phyloP scores from a whole-genome alignment of 2,113 vertebrate genomes.

The Phaethon lepturus region DNA sequence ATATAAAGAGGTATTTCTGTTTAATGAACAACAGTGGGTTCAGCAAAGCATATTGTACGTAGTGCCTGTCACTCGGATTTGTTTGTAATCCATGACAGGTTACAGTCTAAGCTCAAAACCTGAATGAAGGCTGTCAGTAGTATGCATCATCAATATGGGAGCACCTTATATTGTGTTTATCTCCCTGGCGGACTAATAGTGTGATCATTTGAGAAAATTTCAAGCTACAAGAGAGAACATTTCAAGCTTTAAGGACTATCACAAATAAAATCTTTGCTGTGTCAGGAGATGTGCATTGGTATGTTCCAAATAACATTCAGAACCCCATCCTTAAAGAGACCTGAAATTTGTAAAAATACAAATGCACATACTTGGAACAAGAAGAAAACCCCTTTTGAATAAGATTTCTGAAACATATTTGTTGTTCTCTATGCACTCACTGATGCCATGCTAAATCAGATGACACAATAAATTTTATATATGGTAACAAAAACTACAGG shows the following conservation, averaged over 20 bases:
- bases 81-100: not conserved
- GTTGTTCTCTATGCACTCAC: not conserved
- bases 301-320: not conserved
- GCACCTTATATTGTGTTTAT: not conserved
- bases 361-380: not conserved
- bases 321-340: not conserved
- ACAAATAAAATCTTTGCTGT: not conserved
- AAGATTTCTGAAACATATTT: not conserved
- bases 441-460: not conserved
- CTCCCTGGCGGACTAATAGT: not conserved
- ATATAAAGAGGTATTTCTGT: not conserved
- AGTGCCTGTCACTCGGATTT: not conserved
- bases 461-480: not conserved
- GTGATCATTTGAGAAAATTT: not conserved
- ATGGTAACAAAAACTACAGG: not conserved
- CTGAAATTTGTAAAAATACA: not conserved
- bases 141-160: not conserved
- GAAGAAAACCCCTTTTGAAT: not conserved
- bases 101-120: not conserved
- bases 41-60: not conserved
- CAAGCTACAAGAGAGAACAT: not conserved
- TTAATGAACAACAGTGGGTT: not conserved
- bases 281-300: not conserved
- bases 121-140: not conserved
- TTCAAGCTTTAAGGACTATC: not conserved